These are phyloP conservation scores for Melanocharis versteri DNA, from an alignment of 2,113 vertebrate genomes.

Conservation along the genomic window DNA sequence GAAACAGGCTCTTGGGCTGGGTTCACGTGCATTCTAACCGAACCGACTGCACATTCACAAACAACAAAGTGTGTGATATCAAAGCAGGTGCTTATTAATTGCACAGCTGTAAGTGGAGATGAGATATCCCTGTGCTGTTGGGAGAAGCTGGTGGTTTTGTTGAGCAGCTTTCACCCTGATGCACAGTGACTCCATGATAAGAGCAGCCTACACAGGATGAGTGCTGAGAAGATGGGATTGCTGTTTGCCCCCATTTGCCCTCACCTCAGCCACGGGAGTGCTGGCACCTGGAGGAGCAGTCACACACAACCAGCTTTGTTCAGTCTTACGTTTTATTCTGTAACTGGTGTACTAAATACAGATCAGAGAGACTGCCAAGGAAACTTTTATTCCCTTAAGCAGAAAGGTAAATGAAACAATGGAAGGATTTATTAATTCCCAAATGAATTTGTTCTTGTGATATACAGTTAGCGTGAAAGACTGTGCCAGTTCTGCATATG, in stretches of 20 bases:
- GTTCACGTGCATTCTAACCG: neutral
- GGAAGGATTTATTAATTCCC: neutral
- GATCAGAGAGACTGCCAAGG: neutral
- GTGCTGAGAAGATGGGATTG: rapidly evolving
- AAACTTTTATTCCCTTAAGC: neutral
- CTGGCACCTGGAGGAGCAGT: neutral
- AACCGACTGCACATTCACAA: neutral
- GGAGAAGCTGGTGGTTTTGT: neutral
- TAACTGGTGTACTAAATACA: neutral
- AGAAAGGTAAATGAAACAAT: neutral
- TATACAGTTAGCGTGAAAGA: neutral
- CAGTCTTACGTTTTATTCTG: neutral
- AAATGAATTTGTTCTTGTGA: neutral
- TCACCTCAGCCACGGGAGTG: rapidly evolving
- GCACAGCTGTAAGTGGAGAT: neutral
- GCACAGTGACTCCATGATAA: neutral
- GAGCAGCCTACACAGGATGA: neutral
- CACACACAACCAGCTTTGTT: neutral
- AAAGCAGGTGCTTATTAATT: neutral
- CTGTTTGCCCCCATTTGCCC: neutral
- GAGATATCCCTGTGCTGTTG: neutral
- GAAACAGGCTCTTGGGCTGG: neutral
- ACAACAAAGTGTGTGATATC: neutral
- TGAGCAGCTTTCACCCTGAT: neutral
- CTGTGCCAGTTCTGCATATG: neutral